Evolutionary conservation across 1,140 invertebrate genomes (phyloP).

Genomic region (Hylaeus volcanicus): DNA sequence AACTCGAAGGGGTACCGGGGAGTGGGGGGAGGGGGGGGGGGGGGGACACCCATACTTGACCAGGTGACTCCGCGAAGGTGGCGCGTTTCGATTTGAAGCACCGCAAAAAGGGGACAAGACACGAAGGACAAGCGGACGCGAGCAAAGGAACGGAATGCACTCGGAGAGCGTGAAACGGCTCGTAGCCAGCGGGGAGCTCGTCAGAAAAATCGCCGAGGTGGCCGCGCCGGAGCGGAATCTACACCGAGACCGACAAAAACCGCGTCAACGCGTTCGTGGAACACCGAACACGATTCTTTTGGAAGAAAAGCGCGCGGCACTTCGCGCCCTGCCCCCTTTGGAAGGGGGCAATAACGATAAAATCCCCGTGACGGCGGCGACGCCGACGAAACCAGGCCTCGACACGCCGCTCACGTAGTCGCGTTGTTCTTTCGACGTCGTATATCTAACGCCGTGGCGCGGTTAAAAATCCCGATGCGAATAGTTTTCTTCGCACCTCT

Average conservation of each 20-base stretch:
- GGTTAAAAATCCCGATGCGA: constrained; percentile 68
- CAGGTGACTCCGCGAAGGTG: not conserved
- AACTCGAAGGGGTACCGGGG: not conserved
- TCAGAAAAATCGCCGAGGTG: constrained; percentile 36
- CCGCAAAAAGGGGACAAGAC: constrained; percentile 15
- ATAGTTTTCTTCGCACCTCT: constrained; percentile 76
- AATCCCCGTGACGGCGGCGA: constrained; percentile 44
- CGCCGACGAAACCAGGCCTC: constrained; percentile 15
- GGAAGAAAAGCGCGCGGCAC: constrained; percentile 35
- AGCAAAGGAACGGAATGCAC: constrained; percentile 34
- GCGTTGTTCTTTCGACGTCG: constrained; percentile 71
- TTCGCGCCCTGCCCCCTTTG: not conserved
- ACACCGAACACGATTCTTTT: constrained; percentile 43
- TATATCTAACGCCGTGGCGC: constrained; percentile 65
- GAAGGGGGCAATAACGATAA: constrained; percentile 68
- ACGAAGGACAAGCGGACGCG: constrained; percentile 13
- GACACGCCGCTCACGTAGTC: constrained; percentile 73
- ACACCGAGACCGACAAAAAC: constrained; percentile 19
- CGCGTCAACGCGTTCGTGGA: constrained; percentile 6
- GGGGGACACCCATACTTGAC: not conserved
- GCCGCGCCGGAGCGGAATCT: constrained; percentile 11
- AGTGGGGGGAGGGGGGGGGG: constrained; percentile 38
- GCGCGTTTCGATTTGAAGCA: constrained; percentile 4
- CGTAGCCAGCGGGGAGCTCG: not conserved
- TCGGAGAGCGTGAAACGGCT: constrained; percentile 23